phyloP scores from a whole-genome alignment of 2,797 vertebrate genomes.

The Phrynocephalus vlangalii region DNA sequence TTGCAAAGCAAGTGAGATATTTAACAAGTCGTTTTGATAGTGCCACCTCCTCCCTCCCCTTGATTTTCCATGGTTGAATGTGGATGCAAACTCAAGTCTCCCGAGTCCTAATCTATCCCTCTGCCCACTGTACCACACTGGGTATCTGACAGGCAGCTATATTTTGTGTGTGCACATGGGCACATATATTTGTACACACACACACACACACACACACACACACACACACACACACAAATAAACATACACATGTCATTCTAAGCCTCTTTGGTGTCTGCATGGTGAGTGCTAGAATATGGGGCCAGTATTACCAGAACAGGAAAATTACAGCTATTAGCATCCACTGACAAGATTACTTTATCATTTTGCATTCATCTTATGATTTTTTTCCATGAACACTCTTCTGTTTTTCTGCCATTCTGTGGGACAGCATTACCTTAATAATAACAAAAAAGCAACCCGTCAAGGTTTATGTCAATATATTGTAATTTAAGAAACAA shows the following conservation, averaged over 20 bases:
- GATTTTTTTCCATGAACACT: conserved; percentile 42
- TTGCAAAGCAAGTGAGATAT: too few relatives aligned
- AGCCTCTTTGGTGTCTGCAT: conserved; percentile 23
- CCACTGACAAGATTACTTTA: conserved; percentile 39
- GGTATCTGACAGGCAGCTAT: too few relatives aligned
- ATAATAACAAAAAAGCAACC: conserved; percentile 12
- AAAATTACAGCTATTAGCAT: conserved; percentile 38
- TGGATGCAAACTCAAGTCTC: too few relatives aligned
- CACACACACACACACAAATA: too few relatives aligned
- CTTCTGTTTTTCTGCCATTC: neutral
- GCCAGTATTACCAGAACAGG: neutral
- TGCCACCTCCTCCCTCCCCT: too few relatives aligned
- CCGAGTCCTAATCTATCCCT: too few relatives aligned
- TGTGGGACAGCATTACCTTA: conserved; percentile 38
- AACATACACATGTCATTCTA: neutral
- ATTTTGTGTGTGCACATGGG: too few relatives aligned
- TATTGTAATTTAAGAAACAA: conserved; percentile 61
- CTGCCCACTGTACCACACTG: too few relatives aligned
- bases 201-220: too few relatives aligned
- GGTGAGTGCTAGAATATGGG: neutral
- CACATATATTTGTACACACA: too few relatives aligned
- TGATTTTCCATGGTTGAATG: too few relatives aligned
- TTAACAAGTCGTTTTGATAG: too few relatives aligned
- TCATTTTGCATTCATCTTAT: conserved; percentile 44
- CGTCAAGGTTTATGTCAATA: conserved; percentile 43